Percentiles rank a stretch among this genome's conserved stretches.
Conservation (phyloP, 2,888 invertebrate species). For the Spisula solida region DNA sequence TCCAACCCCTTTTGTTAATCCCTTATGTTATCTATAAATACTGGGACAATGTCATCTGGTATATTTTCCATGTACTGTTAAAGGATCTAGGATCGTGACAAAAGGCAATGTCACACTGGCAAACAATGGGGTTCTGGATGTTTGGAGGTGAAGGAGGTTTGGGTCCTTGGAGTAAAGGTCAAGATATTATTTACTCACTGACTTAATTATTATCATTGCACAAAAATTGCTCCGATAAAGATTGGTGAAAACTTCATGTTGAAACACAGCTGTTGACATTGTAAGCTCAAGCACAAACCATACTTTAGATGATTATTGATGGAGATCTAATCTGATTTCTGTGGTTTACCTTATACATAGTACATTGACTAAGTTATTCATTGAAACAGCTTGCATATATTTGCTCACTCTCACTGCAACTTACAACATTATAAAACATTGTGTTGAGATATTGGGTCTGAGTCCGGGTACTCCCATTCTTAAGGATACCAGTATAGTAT, state of each 20-base stretch:
- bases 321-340: neutral
- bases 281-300: neutral
- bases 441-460: too few relatives aligned
- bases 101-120: neutral
- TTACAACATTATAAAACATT: too few relatives aligned
- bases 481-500: too few relatives aligned
- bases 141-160: neutral
- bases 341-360: too few relatives aligned
- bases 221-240: neutral
- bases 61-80: too few relatives aligned
- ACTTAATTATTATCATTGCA: neutral
- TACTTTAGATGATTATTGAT: neutral
- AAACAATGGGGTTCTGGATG: neutral
- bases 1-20: constrained; percentile 22
- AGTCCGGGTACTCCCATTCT: too few relatives aligned
- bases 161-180: neutral
- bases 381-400: too few relatives aligned
- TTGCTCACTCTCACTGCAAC: too few relatives aligned
- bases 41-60: constrained; percentile 40
- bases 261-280: constrained; percentile 23
- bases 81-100: constrained; percentile 17
- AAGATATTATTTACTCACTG: neutral
- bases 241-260: neutral
- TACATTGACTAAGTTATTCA: too few relatives aligned
- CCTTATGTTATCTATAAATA: constrained; percentile 32